Evolutionary conservation across 2,113 vertebrate species (phyloP).

Genomic region (Scomber scombrus): DNA sequence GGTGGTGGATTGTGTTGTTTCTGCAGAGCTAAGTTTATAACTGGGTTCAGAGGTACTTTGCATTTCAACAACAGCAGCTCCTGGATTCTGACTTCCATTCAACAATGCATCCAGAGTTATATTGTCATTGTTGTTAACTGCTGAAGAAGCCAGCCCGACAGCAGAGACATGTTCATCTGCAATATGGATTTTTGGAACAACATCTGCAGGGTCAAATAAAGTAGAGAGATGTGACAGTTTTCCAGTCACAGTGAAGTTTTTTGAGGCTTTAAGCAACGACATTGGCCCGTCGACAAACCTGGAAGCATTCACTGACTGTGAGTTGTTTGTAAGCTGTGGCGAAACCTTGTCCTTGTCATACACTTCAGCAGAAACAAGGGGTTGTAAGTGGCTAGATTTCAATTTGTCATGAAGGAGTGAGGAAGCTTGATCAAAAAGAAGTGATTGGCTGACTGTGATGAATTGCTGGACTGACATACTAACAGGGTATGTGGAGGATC

Average conservation of each 20-base stretch:
- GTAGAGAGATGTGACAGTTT: not conserved
- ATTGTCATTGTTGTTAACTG: not conserved
- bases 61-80: not conserved
- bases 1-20: not conserved
- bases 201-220: slow-evolving; percentile 37
- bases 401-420: not conserved
- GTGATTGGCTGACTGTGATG: slow-evolving; percentile 8
- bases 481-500: not conserved
- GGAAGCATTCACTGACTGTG: not conserved
- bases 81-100: not conserved
- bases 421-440: not conserved
- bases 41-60: not conserved
- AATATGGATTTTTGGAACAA: slow-evolving; percentile 54
- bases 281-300: not conserved
- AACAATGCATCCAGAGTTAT: not conserved
- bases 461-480: slow-evolving; percentile 9
- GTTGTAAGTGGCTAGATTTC: not conserved
- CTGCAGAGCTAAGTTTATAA: not conserved
- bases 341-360: not conserved
- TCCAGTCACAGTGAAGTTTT: slow-evolving; percentile 7
- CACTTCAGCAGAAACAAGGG: not conserved
- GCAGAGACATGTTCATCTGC: not conserved
- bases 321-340: not conserved
- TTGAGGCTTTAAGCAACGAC: not conserved
- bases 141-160: not conserved